A percentile compares a stretch with the other conserved stretches of the same genome.
Evolutionary conservation across 2,888 invertebrate species (phyloP).

Genomic region (Poecilobothrus nobilitatus): DNA sequence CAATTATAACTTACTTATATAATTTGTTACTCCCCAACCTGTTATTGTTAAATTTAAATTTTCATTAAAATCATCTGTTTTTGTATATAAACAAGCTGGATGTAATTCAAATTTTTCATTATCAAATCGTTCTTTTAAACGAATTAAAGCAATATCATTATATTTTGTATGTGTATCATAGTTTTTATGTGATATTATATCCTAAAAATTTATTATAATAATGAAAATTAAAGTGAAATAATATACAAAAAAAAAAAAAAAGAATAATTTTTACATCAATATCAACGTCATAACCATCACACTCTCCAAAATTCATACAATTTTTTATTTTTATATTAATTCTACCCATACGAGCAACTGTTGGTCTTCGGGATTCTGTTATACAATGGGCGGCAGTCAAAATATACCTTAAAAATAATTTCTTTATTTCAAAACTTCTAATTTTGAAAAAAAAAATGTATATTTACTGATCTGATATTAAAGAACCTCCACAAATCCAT

Average conservation of each 20-base stretch:
- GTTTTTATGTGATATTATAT: constrained; percentile 29
- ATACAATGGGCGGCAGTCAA: constrained; percentile 35
- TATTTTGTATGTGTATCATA: constrained; percentile 28
- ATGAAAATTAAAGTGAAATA: too few relatives aligned
- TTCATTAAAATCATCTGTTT: constrained; percentile 27
- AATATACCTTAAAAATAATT: constrained; percentile 23
- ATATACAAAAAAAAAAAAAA: background rate
- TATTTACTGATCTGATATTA: constrained; percentile 30
- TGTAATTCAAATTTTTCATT: constrained; percentile 20
- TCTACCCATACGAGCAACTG: constrained; percentile 32
- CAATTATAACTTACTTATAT: constrained; percentile 25
- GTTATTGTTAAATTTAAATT: constrained; percentile 28
- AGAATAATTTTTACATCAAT: constrained; percentile 27
- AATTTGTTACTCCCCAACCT: constrained; percentile 36
- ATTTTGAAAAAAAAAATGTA: too few relatives aligned
- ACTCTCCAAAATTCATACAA: background rate
- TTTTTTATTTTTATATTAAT: constrained; percentile 14
- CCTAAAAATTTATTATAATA: constrained; percentile 27
- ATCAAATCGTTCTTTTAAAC: constrained; percentile 26
- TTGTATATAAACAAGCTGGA: constrained; percentile 32
- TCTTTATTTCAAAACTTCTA: too few relatives aligned
- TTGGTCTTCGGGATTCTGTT: constrained; percentile 24
- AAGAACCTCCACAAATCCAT: constrained; percentile 33
- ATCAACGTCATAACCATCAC: constrained; percentile 23
- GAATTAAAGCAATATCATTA: constrained; percentile 34